Evolutionary conservation across 1,140 invertebrate species (phyloP), one percentile per base, ranked within the genome.

Genomic region (Psilanteris sp.): DNA sequence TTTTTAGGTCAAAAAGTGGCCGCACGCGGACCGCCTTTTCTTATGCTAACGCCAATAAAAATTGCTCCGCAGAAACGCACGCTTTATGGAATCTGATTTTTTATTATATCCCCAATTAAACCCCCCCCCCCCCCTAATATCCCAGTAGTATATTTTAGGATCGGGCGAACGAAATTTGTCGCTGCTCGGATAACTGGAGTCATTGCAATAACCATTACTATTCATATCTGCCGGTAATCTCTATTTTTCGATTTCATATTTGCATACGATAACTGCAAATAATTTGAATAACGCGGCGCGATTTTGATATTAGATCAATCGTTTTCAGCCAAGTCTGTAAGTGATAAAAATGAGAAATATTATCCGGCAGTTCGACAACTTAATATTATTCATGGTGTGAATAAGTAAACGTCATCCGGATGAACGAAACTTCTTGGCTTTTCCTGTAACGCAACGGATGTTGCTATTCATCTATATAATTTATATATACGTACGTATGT

Each of bases 301-400:
- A 72, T 57, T 64, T 64, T 43, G 14, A 9, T 55, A 55, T 44
- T 32, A 50, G 46, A 55, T 61, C 57, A 71, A 64, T 64, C 41
- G 48, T 62, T 39, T n/a, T 4, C 14, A 18, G 4, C 11, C 41
- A 29, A 32, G 54, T 18, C 26, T 36, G 36, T 46, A 64, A 72
- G 48, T 48, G 50, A 37, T 46, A 61, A 64, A 50, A 46, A 32
- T 26, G 31, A 18, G 10, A 72, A 64, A 72, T 57, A 64, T 54
- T 64, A 72, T 62, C 27, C 29, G 36, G 5, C 31, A 32, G 27
- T 62, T 71, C 61, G 37, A 18, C 24, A 2, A 16, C 44, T 24
- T 71, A 62, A 71, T 62, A 31, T 71, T 71, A 71, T 71, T 72
- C 68, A 72, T 72, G 48, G 57, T 64, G 64, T 55, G 68, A 72